Base-by-base conservation (phyloP, 2,113 vertebrate species). In the Ptychochromis oligacanthus region DNA sequence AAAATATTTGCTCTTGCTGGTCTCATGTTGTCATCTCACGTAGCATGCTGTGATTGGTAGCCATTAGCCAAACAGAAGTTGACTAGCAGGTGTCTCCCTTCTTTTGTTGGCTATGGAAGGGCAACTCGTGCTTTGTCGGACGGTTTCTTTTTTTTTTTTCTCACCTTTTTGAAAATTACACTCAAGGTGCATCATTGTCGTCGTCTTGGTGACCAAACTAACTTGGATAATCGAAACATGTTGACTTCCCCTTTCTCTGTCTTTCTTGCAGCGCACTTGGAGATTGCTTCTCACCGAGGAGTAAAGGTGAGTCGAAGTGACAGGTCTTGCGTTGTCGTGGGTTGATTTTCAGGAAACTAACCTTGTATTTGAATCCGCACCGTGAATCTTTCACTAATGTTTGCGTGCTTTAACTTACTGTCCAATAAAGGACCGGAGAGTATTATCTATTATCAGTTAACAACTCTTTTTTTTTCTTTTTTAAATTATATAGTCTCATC, bases 221-320 rank as follows among this genome's bases (percentile, higher is more conserved):
- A 20, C 14, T 34, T 52, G 38, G 8, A 36, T 55, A 6, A 57
- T 61, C 7, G 8, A 60, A 54, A 78, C 12, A 17, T 79, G 24
- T 54, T 72, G 24, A n/a, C 24, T 36, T 38, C 6, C 7, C 1
- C 6, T 24, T 64, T 40, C 18, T 77, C 28, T 57, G 49, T 14
- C 14, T 80, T 74, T 78, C 12, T 78, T 88, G 11, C 84, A 92
- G 91, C 34, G 22, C 77, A 55, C 20, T 61, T 36, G 18, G 77
- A 60, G 84, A 81, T 18, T 87, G 76, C 55, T 74, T 79, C 24
- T 76, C 75, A 3, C 79, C 84, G 17, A 80, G 36, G 28, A 85
- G 8, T 77, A 91, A 89, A 87, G 87, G 92, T 93, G 54, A 52
- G 91, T 91, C 13, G 10, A 38, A 57, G 31, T 75, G 46, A 76